A percentile compares a stretch with the other conserved stretches of the same genome.
These are phyloP conservation scores for Drosophila vallismaia DNA, from an alignment of 2,888 invertebrate genomes.

Conservation along the genomic window DNA sequence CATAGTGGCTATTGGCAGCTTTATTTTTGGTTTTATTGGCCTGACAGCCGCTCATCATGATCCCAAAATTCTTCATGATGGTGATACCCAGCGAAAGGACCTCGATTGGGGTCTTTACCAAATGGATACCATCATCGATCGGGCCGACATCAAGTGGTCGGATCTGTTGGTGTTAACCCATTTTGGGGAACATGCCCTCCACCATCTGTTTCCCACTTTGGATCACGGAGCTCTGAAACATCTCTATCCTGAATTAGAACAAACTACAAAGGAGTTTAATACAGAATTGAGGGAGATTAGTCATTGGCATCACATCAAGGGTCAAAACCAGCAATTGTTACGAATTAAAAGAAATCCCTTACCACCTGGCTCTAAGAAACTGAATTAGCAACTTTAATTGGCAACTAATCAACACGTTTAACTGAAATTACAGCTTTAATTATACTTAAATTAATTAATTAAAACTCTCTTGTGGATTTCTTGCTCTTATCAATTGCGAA, in stretches of 20 bases:
- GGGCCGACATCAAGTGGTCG: constrained; percentile 87
- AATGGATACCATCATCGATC: constrained; percentile 89
- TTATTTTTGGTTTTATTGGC: constrained; percentile 87
- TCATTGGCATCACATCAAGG: constrained; percentile 87
- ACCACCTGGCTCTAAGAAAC: constrained; percentile 59
- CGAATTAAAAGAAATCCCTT: constrained; percentile 83
- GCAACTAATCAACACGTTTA: background rate
- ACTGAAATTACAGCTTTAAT: background rate
- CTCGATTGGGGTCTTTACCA: constrained; percentile 91
- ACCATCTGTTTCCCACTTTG: constrained; percentile 91
- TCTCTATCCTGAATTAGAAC: constrained; percentile 85
- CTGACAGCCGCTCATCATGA: constrained; percentile 91
- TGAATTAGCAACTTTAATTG: constrained; percentile 20
- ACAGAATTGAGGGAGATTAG: constrained; percentile 81
- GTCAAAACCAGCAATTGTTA: constrained; percentile 87
- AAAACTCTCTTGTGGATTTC: background rate
- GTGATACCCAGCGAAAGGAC: constrained; percentile 85
- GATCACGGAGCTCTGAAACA: constrained; percentile 89
- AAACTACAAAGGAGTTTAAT: constrained; percentile 78
- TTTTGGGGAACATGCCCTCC: constrained; percentile 91
- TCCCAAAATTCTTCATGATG: constrained; percentile 90
- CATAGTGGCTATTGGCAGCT: constrained; percentile 85
- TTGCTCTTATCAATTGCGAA: background rate
- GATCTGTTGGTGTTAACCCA: constrained; percentile 88
- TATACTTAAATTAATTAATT: background rate